Percentiles rank a stretch among this genome's conserved stretches.
These are phyloP conservation scores for Erebia epiphron DNA, from an alignment of 2,888 invertebrate genomes.

Conservation along the genomic window DNA sequence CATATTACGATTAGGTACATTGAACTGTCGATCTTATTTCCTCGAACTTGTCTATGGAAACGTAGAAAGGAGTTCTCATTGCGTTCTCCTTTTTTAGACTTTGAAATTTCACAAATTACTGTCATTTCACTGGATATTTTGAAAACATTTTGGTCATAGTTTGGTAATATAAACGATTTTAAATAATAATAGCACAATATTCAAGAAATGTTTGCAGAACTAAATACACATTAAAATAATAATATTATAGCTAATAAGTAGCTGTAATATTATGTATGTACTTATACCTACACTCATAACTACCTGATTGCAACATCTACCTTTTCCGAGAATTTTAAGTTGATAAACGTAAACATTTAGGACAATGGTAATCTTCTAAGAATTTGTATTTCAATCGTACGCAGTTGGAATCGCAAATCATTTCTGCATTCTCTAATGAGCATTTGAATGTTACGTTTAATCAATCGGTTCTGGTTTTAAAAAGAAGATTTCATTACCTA, in stretches of 20 bases:
- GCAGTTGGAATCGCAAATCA: neutral
- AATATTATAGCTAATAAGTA: too few relatives aligned
- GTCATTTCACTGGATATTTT: too few relatives aligned
- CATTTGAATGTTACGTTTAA: neutral
- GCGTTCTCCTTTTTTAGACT: too few relatives aligned
- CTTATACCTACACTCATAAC: too few relatives aligned
- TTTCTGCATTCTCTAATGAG: conserved; percentile 7
- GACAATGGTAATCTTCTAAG: conserved; percentile 26
- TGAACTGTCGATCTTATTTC: neutral
- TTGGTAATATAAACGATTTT: too few relatives aligned
- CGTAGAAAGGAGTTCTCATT: neutral
- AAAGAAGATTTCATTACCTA: neutral
- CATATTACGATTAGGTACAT: neutral
- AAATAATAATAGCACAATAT: too few relatives aligned
- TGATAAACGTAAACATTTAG: neutral
- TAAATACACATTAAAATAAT: too few relatives aligned
- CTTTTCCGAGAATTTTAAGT: neutral
- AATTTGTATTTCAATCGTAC: conserved; percentile 19
- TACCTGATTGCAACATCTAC: neutral
- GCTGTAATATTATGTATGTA: too few relatives aligned
- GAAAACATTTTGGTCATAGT: too few relatives aligned
- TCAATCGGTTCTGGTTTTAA: neutral
- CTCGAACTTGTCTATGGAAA: neutral
- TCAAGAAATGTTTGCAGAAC: too few relatives aligned
- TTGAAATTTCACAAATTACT: too few relatives aligned